Conservation (phyloP, 1,140 invertebrate genomes). For the Solenopsis invicta region DNA sequence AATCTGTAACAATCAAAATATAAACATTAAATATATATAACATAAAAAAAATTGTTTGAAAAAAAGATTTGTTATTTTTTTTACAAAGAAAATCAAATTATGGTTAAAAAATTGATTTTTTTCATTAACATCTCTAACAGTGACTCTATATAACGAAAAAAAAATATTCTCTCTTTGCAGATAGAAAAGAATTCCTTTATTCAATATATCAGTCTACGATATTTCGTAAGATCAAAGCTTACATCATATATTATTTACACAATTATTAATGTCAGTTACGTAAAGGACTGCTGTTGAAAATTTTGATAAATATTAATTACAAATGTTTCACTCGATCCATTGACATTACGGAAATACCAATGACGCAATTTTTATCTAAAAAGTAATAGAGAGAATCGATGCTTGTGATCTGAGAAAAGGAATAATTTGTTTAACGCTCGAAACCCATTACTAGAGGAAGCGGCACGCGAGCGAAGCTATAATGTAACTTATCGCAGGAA, state of each 20-base stretch:
- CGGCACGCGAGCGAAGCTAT: background rate
- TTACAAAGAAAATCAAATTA: no score
- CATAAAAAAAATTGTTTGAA: no score
- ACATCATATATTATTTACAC: background rate
- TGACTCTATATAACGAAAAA: background rate
- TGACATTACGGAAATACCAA: background rate
- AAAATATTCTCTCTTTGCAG: background rate
- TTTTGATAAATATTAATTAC: constrained; percentile 15
- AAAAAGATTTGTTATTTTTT: no score
- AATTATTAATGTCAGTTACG: constrained; percentile 21
- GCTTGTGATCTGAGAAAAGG: background rate
- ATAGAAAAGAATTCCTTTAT: background rate
- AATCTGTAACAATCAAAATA: no score
- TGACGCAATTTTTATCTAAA: background rate
- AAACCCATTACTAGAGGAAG: background rate
- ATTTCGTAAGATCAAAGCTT: background rate
- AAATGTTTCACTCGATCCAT: background rate
- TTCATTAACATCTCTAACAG: no score
- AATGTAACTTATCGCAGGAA: constrained; percentile 9
- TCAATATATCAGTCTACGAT: background rate
- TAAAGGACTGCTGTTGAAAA: background rate
- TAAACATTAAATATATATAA: no score
- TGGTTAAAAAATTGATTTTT: no score
- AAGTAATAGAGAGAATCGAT: background rate
- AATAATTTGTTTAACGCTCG: constrained; percentile 22